These are phyloP conservation scores for Tetramorium parvispinum DNA, from an alignment of 1,140 invertebrate species.

Conservation along the genomic window DNA sequence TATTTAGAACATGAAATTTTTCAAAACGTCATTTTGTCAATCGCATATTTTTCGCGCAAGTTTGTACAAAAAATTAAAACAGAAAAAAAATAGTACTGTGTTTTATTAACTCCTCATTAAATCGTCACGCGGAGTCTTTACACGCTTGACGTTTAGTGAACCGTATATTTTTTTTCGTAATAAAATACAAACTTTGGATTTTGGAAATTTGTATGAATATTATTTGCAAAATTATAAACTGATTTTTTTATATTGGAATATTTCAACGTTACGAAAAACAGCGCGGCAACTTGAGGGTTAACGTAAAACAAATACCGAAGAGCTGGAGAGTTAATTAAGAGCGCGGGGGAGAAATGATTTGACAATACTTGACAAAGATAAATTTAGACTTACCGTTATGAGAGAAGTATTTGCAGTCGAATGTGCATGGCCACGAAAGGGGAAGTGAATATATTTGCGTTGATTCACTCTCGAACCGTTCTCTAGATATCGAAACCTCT, in stretches of 20 bases:
- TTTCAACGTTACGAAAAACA: too few relatives aligned
- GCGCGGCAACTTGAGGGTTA: too few relatives aligned
- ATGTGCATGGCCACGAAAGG: background rate
- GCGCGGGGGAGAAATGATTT: background rate
- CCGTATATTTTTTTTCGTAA: too few relatives aligned
- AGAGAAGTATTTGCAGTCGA: background rate
- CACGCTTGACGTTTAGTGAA: too few relatives aligned
- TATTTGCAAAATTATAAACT: too few relatives aligned
- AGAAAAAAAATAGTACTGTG: background rate
- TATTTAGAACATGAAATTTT: background rate
- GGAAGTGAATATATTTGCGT: background rate
- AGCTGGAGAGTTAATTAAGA: background rate
- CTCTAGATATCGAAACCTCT: too few relatives aligned
- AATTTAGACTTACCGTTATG: constrained; percentile 13
- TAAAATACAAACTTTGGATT: too few relatives aligned
- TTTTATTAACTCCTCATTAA: background rate
- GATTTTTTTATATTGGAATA: too few relatives aligned
- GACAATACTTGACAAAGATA: background rate
- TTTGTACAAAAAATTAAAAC: background rate
- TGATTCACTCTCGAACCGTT: too few relatives aligned
- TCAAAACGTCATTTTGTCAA: background rate
- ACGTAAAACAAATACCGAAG: background rate
- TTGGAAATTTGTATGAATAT: too few relatives aligned
- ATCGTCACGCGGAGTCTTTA: too few relatives aligned
- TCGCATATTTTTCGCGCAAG: background rate